Evolutionary conservation across 2,888 invertebrate species (phyloP).

Genomic region (Oxystoma pomonae): DNA sequence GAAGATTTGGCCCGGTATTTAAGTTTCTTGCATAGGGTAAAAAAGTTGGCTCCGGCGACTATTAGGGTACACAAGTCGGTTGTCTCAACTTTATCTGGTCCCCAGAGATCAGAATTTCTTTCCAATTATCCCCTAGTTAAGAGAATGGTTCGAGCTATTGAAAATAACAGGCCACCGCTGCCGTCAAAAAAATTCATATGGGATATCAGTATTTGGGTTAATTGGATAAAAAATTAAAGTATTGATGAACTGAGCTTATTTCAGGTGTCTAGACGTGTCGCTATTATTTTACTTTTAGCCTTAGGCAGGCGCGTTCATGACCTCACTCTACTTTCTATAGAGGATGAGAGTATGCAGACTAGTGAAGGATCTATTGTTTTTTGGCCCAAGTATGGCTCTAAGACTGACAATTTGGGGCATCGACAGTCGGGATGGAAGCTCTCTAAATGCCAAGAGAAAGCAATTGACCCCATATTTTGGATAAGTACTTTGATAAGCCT

Average conservation of each 20-base stretch:
- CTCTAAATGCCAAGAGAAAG: background rate
- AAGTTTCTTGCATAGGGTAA: too few relatives aligned
- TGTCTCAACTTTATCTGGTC: background rate
- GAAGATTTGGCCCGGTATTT: background rate
- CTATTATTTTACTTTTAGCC: background rate
- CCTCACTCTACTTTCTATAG: background rate
- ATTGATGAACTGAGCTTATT: background rate
- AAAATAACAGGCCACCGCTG: background rate
- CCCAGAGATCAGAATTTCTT: background rate
- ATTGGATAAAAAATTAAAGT: background rate
- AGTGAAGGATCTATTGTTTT: background rate
- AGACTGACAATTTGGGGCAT: background rate
- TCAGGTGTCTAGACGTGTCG: background rate
- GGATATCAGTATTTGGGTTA: background rate
- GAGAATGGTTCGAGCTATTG: background rate
- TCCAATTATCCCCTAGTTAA: background rate
- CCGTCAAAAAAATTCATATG: background rate
- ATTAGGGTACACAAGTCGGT: background rate
- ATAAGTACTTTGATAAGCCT: background rate
- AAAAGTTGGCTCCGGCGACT: background rate
- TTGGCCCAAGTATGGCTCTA: background rate
- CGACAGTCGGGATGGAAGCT: background rate
- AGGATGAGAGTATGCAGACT: background rate
- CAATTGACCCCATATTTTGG: background rate
- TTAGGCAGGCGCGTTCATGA: background rate